These are phyloP conservation scores for Charanyca ferruginea DNA, from an alignment of 2,888 invertebrate species.

Conservation along the genomic window DNA sequence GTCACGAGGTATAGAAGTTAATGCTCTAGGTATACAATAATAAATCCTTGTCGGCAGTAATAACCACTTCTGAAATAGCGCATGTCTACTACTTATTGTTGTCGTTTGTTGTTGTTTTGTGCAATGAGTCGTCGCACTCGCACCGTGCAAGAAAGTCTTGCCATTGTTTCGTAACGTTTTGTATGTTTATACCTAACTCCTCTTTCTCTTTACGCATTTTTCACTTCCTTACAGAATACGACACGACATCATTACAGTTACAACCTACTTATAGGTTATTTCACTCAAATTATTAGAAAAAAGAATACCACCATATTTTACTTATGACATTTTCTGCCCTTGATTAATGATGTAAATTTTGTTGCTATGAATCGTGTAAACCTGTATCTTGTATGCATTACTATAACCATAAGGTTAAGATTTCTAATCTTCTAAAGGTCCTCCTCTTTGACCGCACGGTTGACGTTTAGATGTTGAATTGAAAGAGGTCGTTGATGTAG, in stretches of 20 bases:
- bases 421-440: slow-evolving; percentile 42
- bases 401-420: slow-evolving; percentile 9
- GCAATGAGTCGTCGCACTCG: slow-evolving; percentile 59
- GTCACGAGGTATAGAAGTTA: slow-evolving; percentile 82
- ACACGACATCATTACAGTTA: background rate
- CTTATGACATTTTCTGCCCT: slow-evolving; percentile 19
- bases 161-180: slow-evolving; percentile 57
- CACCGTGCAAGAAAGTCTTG: slow-evolving; percentile 60
- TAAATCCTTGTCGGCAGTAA: slow-evolving; percentile 54
- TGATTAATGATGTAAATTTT: no score
- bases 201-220: slow-evolving; percentile 31
- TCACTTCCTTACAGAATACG: slow-evolving; percentile 25
- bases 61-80: slow-evolving; percentile 62
- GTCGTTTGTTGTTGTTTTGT: slow-evolving; percentile 64
- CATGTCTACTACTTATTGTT: slow-evolving; percentile 64
- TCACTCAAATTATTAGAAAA: background rate
- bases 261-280: no score
- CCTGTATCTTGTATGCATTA: slow-evolving; percentile 6
- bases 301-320: slow-evolving; percentile 5
- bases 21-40: slow-evolving; percentile 56
- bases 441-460: slow-evolving; percentile 31
- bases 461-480: slow-evolving; percentile 35
- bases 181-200: slow-evolving; percentile 47
- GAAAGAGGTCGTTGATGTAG: slow-evolving; percentile 54
- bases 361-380: slow-evolving; percentile 17